Evolutionary conservation across 37 sponge, comb jelly and placozoan species (phyloP).

Genomic region (Halisarca cf. caerulea): DNA sequence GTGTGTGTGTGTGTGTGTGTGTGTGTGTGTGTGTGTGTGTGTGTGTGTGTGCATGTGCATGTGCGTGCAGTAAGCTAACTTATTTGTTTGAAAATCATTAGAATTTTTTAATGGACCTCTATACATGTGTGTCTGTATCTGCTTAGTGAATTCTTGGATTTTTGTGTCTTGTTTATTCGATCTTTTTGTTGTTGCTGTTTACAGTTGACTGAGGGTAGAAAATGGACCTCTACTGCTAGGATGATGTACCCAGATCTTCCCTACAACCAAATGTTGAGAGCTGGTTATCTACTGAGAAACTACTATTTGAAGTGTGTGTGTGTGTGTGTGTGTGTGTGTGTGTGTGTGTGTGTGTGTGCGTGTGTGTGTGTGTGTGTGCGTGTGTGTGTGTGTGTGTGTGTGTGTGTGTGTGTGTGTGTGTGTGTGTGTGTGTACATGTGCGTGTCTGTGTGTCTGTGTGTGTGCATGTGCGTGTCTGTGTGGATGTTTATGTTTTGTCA

Average conservation of each 20-base stretch:
- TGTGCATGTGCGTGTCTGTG: not conserved
- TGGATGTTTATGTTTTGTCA: too few relatives aligned
- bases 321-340: constrained; percentile 28
- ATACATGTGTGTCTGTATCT: not conserved
- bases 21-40: not conserved
- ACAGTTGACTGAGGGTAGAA: constrained; percentile 10
- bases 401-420: constrained; percentile 24
- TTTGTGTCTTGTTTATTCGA: not conserved
- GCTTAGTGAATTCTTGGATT: not conserved
- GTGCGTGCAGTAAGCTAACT: too few relatives aligned
- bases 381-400: constrained; percentile 18
- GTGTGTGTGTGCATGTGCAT: too few relatives aligned
- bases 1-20: constrained; percentile 1
- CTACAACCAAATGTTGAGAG: constrained; percentile 25
- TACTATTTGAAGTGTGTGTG: constrained; percentile 28
- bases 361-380: constrained; percentile 24
- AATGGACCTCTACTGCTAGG: constrained; percentile 19
- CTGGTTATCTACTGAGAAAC: constrained; percentile 23
- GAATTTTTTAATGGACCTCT: too few relatives aligned
- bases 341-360: constrained; percentile 14
- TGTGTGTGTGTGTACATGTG: constrained; percentile 1
- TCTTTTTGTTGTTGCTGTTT: not conserved
- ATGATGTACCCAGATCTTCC: constrained; percentile 10
- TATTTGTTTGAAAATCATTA: too few relatives aligned
- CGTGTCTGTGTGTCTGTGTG: not conserved